A percentile compares a stretch with the other conserved stretches of the same genome.
These are phyloP conservation scores for Nematolebias whitei DNA, from an alignment of 2,113 vertebrate genomes.

Conservation along the genomic window DNA sequence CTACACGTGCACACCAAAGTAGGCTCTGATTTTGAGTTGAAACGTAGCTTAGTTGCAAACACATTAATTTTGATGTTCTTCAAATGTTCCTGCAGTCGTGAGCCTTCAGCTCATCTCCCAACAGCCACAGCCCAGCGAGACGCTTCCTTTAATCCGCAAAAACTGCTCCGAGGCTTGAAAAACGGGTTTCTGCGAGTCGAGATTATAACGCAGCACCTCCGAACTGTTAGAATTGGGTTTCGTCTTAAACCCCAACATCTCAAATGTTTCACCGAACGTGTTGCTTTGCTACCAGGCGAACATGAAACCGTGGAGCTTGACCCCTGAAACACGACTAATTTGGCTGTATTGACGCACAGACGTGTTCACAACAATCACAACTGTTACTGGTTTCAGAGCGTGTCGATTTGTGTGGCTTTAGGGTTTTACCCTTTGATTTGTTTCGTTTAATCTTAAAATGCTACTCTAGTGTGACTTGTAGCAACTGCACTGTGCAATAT, in stretches of 20 bases:
- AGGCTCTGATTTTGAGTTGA: too few species aligned
- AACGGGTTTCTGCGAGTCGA: too few species aligned
- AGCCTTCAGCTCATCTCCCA: too few species aligned
- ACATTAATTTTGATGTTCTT: too few species aligned
- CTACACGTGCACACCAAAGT: too few species aligned
- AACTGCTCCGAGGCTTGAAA: conserved; percentile 1
- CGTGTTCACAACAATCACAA: conserved; percentile 88
- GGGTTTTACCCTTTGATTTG: conserved; percentile 83
- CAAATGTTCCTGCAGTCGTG: too few species aligned
- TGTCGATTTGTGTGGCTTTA: conserved; percentile 90
- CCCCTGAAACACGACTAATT: conserved; percentile 40
- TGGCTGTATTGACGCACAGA: conserved; percentile 86
- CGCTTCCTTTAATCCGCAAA: background rate
- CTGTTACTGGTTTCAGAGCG: conserved; percentile 90
- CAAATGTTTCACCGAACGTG: background rate
- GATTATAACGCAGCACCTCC: too few species aligned
- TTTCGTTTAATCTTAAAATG: conserved; percentile 86
- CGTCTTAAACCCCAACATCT: background rate
- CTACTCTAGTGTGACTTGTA: conserved; percentile 99
- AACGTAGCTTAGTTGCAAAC: too few species aligned
- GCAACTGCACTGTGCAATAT: conserved; percentile 99
- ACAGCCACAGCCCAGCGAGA: too few species aligned
- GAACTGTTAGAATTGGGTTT: too few species aligned
- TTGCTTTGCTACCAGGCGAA: conserved; percentile 35
- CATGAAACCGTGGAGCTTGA: background rate